These are phyloP conservation scores for Clarias pachynema DNA, from an alignment of 2,797 vertebrate species.

Conservation along the genomic window DNA sequence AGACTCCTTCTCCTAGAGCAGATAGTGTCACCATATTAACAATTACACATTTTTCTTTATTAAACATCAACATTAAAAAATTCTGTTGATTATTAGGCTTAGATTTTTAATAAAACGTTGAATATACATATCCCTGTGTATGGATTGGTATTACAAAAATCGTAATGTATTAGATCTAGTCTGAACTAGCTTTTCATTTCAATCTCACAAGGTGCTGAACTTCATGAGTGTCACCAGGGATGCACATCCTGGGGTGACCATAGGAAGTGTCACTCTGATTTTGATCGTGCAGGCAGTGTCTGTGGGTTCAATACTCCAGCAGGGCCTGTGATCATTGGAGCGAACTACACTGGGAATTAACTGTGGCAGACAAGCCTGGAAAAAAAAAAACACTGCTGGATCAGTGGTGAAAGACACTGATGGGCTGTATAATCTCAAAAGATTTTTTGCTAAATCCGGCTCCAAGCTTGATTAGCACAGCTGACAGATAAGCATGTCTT, in stretches of 20 bases:
- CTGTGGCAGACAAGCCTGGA: conserved; percentile 22
- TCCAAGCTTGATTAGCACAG: background rate
- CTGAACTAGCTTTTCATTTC: background rate
- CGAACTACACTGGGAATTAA: conserved; percentile 27
- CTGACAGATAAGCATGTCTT: conserved; percentile 1
- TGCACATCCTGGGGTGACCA: conserved; percentile 52
- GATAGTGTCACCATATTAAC: background rate
- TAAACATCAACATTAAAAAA: background rate
- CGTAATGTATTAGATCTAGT: background rate
- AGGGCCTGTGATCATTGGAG: conserved; percentile 48
- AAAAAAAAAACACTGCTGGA: background rate
- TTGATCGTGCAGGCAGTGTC: conserved; percentile 47
- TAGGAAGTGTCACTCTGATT: conserved; percentile 54
- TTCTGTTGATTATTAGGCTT: background rate
- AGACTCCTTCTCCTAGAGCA: background rate
- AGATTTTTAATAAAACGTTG: background rate
- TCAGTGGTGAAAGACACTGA: background rate
- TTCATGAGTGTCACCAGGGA: conserved; percentile 2
- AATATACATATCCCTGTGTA: background rate
- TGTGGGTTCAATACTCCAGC: conserved; percentile 49
- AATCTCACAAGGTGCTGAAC: conserved; percentile 3
- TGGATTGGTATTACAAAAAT: background rate
- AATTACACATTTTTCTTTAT: background rate
- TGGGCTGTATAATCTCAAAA: conserved; percentile 23
- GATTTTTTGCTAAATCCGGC: conserved; percentile 9